Conservation (phyloP, 2,797 vertebrate species). For the Sphenopsis melanotis region DNA sequence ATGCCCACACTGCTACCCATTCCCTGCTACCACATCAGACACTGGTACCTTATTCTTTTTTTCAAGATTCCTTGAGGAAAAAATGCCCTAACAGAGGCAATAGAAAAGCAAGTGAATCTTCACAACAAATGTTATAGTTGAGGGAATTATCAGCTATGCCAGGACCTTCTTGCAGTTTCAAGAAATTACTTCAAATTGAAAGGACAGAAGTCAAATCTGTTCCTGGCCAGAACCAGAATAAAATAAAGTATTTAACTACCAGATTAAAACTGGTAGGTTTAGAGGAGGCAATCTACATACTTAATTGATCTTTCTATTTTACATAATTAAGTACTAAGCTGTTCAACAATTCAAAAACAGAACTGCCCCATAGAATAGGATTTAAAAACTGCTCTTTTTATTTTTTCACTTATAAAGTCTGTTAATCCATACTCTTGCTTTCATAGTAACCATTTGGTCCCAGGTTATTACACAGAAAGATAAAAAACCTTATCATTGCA, state of each 20-base stretch:
- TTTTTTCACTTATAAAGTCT: not conserved
- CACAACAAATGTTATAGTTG: not conserved
- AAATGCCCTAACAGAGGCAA: not conserved
- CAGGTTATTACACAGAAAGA: not conserved
- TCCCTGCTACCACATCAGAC: not conserved
- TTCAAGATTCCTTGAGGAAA: not conserved
- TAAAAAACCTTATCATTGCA: not conserved
- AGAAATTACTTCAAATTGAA: not conserved
- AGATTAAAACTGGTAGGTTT: not conserved
- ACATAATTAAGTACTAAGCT: not conserved
- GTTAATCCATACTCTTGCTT: not conserved
- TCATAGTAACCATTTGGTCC: not conserved
- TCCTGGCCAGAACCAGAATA: not conserved
- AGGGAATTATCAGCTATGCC: not conserved
- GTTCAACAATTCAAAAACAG: not conserved
- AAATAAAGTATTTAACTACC: not conserved
- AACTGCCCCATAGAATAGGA: not conserved
- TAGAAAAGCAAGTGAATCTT: not conserved
- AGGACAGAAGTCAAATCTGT: not conserved
- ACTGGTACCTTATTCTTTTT: not conserved
- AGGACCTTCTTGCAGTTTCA: not conserved
- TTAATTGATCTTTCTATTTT: not conserved
- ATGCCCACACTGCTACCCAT: not conserved
- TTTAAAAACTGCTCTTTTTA: not conserved
- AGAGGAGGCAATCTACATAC: not conserved